Percentiles rank a stretch among this genome's conserved stretches.
These are phyloP conservation scores for Aulostomus chinensis DNA, from an alignment of 2,797 vertebrate species.

Conservation along the genomic window DNA sequence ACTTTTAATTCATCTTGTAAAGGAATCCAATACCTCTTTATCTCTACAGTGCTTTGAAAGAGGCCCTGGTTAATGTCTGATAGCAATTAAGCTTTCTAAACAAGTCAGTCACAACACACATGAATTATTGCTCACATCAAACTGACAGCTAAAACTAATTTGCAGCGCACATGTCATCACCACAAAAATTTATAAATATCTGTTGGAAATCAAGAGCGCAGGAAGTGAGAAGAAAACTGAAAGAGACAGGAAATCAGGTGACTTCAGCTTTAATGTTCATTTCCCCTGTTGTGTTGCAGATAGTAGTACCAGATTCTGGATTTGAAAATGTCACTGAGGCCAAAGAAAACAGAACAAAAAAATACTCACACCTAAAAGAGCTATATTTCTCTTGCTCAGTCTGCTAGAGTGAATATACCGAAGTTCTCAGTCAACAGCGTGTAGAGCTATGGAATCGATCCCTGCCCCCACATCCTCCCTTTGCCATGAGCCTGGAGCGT, in stretches of 20 bases:
- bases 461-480: constrained; percentile 66
- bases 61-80: constrained; percentile 40
- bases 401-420: constrained; percentile 27
- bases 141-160: constrained; percentile 32
- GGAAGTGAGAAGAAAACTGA: constrained; percentile 53
- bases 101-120: constrained; percentile 42
- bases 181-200: constrained; percentile 48
- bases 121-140: constrained; percentile 48
- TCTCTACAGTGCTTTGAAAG: constrained; percentile 7
- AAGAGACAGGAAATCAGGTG: constrained; percentile 68
- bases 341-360: constrained; percentile 27
- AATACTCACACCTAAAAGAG: constrained; percentile 55
- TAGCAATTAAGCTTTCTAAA: constrained; percentile 48
- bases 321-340: constrained; percentile 3
- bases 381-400: constrained; percentile 24
- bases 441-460: constrained; percentile 59
- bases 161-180: constrained; percentile 64
- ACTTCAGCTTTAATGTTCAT: constrained; percentile 25
- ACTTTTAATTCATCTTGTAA: constrained; percentile 49
- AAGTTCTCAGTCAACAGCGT: constrained; percentile 48
- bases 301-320: constrained; percentile 33
- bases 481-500: constrained; percentile 49
- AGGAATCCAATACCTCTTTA: constrained; percentile 27
- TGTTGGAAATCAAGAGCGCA: constrained; percentile 47
- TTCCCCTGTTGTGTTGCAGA: constrained; percentile 7